Evolutionary conservation across 2,888 invertebrate species (phyloP).

Genomic region (Lasioglossum oenotherae): DNA sequence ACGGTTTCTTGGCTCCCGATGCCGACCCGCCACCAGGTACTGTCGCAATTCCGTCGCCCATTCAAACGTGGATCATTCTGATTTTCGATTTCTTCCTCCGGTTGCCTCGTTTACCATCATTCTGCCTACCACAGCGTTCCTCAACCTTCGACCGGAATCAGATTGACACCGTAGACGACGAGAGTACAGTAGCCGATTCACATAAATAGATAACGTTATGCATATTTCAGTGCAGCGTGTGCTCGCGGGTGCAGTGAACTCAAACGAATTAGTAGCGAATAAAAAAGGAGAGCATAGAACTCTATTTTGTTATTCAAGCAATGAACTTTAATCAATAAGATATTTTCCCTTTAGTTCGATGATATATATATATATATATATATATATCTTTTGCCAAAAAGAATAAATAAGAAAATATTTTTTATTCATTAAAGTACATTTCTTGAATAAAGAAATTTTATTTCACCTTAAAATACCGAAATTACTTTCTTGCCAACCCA

Average conservation of each 20-base stretch:
- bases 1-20: background rate
- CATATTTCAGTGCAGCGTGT: background rate
- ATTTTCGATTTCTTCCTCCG: background rate
- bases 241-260: background rate
- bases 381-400: too few relatives aligned
- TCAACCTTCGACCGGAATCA: background rate
- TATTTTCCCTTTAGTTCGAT: too few relatives aligned
- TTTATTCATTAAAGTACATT: too few relatives aligned
- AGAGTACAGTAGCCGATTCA: background rate
- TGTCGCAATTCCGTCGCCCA: background rate
- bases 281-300: background rate
- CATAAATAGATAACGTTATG: background rate
- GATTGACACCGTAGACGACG: background rate
- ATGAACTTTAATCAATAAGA: too few relatives aligned
- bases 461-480: too few relatives aligned
- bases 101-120: background rate
- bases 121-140: background rate
- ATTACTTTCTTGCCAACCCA: too few relatives aligned
- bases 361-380: too few relatives aligned
- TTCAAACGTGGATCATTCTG: background rate
- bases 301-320: too few relatives aligned
- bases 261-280: background rate
- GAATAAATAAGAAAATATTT: too few relatives aligned
- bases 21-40: background rate
- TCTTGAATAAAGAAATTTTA: too few relatives aligned